Base-by-base conservation (phyloP, 2,888 invertebrate genomes). In the Mythimna impura region DNA sequence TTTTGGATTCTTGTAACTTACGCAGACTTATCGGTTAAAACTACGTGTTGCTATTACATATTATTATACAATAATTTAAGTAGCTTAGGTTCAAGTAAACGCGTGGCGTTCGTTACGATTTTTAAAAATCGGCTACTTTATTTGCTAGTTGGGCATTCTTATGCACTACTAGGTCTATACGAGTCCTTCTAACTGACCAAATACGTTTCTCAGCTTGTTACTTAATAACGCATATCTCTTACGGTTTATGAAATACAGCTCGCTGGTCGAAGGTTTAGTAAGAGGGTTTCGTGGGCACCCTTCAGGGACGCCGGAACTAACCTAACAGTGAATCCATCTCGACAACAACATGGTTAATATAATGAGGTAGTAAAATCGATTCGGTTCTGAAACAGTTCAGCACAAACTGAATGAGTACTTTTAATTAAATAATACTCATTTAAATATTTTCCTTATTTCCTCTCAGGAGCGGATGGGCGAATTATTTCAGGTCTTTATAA, bases 1-100 rank as follows among this genome's bases (percentile, higher is more conserved):
- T 52, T 43, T 43, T 17, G 52, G 34, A 20, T 67, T 47, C 3
- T 25, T 36, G 25, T 73, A 43, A 34, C 10, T 34, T 50, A 75
- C 2, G 20, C 30, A 30, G 8, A 30, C 10, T 40, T n/a, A 36
- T 22, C n/a, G 9, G 7, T 47, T 55, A 54, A 36, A 61, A 43
- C 17, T 25, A 47, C 7, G 14, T 20, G 25, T 10, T 25, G 47
- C 6, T 43, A 43, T 5, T 43, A 43, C 43, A 43, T n/a, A n/a
- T n/a, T n/a, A n/a, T n/a, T 14, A 14, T 43, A 43, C 43, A 20
- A 40, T 3, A 43, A 17, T 40, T 43, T 20, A 14, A n/a, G 0
- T 22, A 60, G 20, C 30, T n/a, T n/a, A n/a, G n/a, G n/a, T n/a
- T n/a, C n/a, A n/a, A 14, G 7, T 10, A n/a, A n/a, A 57, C 25